Evolutionary conservation across 2,888 invertebrate genomes (phyloP).

Genomic region (Endomychus coccineus): DNA sequence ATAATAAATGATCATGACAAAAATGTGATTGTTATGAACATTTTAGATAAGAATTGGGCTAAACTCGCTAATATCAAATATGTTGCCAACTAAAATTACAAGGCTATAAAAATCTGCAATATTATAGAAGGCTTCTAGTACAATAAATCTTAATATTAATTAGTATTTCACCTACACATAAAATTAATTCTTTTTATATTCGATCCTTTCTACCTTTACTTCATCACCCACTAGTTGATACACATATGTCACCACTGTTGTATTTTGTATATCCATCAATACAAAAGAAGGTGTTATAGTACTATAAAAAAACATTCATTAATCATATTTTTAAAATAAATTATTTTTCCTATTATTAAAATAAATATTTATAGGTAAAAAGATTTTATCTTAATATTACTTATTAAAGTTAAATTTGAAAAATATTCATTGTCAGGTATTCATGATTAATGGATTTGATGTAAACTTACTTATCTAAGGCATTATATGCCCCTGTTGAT

Average conservation of each 20-base stretch:
- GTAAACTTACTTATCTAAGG: conserved; percentile 70
- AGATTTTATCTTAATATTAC: no score
- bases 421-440: background rate
- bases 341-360: background rate
- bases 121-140: no score
- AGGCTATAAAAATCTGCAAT: no score
- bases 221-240: conserved; percentile 96
- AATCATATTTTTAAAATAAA: conserved; percentile 1
- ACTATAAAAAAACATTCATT: conserved; percentile 48
- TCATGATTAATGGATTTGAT: background rate
- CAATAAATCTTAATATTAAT: no score
- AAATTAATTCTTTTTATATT: conserved; percentile 81
- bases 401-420: no score
- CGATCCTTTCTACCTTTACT: conserved; percentile 98
- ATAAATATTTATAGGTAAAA: no score
- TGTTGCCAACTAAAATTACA: no score
- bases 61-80: no score
- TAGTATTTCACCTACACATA: conserved; percentile 9
- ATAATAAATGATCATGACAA: no score
- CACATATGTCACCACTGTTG: conserved; percentile 95
- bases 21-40: no score
- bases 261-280: conserved; percentile 97
- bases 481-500: conserved; percentile 95
- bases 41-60: no score
- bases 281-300: conserved; percentile 93